Base-by-base conservation (phyloP, 2,888 invertebrate genomes). In the Synanthedon formicaeformis region DNA sequence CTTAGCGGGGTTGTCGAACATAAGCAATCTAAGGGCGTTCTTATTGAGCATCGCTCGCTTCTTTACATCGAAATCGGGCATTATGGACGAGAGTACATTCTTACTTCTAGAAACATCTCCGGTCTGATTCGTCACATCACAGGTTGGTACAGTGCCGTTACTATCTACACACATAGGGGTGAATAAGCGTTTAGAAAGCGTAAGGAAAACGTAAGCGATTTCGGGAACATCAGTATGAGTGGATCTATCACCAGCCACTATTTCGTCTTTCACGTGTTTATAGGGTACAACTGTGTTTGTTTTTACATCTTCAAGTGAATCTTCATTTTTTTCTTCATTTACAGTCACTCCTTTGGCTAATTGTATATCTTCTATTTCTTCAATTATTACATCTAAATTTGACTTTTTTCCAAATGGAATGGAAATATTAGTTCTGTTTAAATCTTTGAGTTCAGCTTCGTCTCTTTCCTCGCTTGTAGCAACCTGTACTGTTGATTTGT, bases 121-220 rank as follows among this genome's bases (percentile, higher is more conserved):
- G 45, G n/a, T 45, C 13, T 10, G 14, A 45, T 45, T 45, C 6
- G 45, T 59, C 53, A 55, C 54, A 56, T 72, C 68, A 53, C 57
- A 58, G 53, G 67, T 51, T 55, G 13, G 45, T 14, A 60, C 53
- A 55, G 55, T 50, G 40, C 57, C 51, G 55, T 63, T 45, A 45
- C 45, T 45, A 45, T 45, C 45, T 45, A 45, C 45, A 45, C 45
- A 45, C 45, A 12, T n/a, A 45, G 45, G 45, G 45, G 61, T 58
- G 52, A 70, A 56, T 59, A 74, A 70, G 69, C 70, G 69, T 63
- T 75, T 70, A 56, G 79, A 76, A 60, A 78, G 66, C 61, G 81
- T 78, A 73, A 81, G 67, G 63, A 78, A 72, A 53, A 79, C 63
- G 59, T 72, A 79, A 71, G 81, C 71, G 63, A 76, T 78, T 63